Conservation (phyloP, 1,140 invertebrate species). For the Magallana ariakensis region DNA sequence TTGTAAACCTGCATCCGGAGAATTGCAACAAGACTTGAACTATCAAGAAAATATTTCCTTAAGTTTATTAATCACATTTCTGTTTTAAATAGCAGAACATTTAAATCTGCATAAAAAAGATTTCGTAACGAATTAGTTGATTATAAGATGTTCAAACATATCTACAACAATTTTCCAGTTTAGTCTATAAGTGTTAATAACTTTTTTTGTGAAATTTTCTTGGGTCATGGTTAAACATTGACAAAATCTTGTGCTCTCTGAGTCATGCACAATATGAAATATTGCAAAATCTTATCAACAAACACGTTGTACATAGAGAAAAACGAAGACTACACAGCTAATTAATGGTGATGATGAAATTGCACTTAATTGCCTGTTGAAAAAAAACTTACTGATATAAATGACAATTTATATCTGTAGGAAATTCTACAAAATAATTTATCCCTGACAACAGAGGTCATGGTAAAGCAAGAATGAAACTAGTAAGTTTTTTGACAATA, state of each 20-base stretch:
- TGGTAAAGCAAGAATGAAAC: constrained; percentile 16
- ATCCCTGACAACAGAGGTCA: constrained; percentile 20
- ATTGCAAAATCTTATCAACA: background rate
- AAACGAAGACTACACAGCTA: background rate
- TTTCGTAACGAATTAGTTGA: background rate
- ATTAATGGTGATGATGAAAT: constrained; percentile 16
- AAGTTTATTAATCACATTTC: constrained; percentile 33
- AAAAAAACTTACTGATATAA: constrained; percentile 1
- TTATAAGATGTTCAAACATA: constrained; percentile 1
- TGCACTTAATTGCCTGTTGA: constrained; percentile 35
- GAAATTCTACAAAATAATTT: constrained; percentile 26
- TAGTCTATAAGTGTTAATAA: background rate
- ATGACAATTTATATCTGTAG: background rate
- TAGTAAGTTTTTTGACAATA: background rate
- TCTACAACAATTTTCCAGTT: constrained; percentile 12
- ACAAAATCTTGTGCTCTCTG: constrained; percentile 1
- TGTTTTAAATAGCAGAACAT: constrained; percentile 27
- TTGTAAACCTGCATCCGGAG: no score
- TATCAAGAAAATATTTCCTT: background rate
- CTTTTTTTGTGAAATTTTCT: background rate
- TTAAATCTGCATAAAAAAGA: background rate
- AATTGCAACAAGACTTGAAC: no score
- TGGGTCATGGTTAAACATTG: constrained; percentile 1
- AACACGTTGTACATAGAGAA: background rate
- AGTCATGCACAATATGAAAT: background rate